Evolutionary conservation across 2,797 vertebrate genomes (phyloP), one percentile per base, ranked within the genome.

Genomic region (Chelidonichthys spinosus): DNA sequence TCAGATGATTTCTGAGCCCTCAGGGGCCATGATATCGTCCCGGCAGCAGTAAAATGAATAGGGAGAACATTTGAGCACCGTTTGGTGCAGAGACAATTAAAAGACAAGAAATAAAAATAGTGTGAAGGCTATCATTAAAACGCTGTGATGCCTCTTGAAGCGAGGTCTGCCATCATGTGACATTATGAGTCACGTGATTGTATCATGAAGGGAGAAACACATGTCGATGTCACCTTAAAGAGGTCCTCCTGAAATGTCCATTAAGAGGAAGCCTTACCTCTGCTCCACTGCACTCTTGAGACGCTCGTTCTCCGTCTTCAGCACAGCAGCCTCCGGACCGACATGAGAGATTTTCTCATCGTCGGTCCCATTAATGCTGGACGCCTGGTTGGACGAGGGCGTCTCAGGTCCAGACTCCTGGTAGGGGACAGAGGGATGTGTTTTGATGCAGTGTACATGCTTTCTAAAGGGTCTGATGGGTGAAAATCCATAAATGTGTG

Each of bases 361-460:
- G 0, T 99, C 97, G 0, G 98, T 99, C 52, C 98, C 98, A 0
- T 99, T 99, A 54, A 98, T 92, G 40, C 97, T 98, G 69, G 97
- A 97, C 0, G 96, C 96, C 92, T 96, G 95, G 71, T 95, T 95
- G 61, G 94, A 92, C 66, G 94, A 94, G 0, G 95, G 95, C 2
- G 96, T 97, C 82, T 97, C 96, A n/a, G 92, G 90, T 67, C 95
- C 96, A 43, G 96, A 96, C 85, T 96, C 97, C 96, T 95, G 70
- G 4, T n/a, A 35, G 36, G 40, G 13, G 11, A 85, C 40, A 74
- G n/a, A 47, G 59, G 33, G 15, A 79, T 4, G 25, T 43, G 44
- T 74, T 84, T 53, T 55, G 7, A 64, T 56, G 49, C 17, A 3
- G 47, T 69, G 37, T 11, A 72, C 37, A 64, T 70, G 36, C 39